These are phyloP conservation scores for Puma concolor DNA, from an alignment of 2,113 vertebrate species.

Conservation along the genomic window DNA sequence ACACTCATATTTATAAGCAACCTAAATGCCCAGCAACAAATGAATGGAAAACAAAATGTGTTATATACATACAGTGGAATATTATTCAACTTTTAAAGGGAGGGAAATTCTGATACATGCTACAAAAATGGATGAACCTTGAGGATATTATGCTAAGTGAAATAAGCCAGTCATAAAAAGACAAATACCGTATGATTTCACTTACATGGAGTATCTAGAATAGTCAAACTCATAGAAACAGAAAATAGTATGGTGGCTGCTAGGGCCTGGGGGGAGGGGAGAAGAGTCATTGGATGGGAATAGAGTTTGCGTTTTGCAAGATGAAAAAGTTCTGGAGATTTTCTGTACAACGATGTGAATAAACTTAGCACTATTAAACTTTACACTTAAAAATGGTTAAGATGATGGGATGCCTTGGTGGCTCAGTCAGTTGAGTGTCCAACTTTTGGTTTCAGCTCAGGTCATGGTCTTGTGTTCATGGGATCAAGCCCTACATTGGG, in stretches of 20 bases:
- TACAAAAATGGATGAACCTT: not conserved
- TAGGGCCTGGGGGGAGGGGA: not conserved
- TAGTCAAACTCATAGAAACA: not conserved
- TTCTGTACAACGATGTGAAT: not conserved
- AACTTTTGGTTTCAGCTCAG: too few relatives aligned
- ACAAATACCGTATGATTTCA: not conserved
- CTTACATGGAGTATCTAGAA: not conserved
- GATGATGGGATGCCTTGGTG: not conserved
- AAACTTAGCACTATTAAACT: not conserved
- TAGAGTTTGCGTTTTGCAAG: not conserved
- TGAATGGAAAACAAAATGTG: not conserved
- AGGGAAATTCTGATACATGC: not conserved
- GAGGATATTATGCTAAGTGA: not conserved
- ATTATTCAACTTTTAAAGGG: not conserved
- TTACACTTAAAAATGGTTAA: not conserved
- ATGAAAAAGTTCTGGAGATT: not conserved
- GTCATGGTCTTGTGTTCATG: too few relatives aligned
- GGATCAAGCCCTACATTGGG: too few relatives aligned
- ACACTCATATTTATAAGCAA: not conserved
- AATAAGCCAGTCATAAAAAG: not conserved
- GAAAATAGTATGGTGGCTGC: not conserved
- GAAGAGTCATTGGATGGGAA: not conserved
- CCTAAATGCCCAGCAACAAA: not conserved
- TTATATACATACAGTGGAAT: not conserved
- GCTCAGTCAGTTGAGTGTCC: too few relatives aligned